Percentiles rank a stretch among this genome's conserved stretches.
Evolutionary conservation across 2,888 invertebrate genomes (phyloP).

Genomic region (Sesia bembeciformis): DNA sequence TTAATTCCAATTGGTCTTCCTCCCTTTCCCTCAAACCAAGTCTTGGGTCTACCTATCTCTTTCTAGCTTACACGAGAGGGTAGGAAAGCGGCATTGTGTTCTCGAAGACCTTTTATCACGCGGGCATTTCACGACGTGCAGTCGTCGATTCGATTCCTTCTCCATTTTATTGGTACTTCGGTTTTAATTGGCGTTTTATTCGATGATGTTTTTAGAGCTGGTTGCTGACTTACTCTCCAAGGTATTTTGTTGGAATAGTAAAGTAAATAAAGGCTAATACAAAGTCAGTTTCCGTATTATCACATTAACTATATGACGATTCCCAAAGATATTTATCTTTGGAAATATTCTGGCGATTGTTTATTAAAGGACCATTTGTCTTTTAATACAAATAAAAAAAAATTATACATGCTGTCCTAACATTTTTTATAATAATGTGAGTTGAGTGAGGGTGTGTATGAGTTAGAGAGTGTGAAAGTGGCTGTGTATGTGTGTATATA

Average conservation of each 20-base stretch:
- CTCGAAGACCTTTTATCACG: constrained; percentile 71
- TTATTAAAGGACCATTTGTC: too few species aligned
- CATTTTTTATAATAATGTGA: too few species aligned
- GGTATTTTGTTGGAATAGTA: background rate
- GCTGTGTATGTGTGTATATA: too few species aligned
- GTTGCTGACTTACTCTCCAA: background rate
- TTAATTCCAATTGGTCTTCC: constrained; percentile 79
- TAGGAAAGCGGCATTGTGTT: constrained; percentile 65
- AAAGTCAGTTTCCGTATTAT: too few species aligned
- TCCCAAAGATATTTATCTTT: too few species aligned
- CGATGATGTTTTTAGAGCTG: background rate
- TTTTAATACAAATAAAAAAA: too few species aligned
- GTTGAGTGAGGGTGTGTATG: too few species aligned
- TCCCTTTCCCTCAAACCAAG: constrained; percentile 48
- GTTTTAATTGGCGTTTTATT: constrained; percentile 59
- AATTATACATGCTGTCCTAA: too few species aligned
- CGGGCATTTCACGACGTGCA: constrained; percentile 58
- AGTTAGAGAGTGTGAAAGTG: too few species aligned
- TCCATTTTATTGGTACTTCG: constrained; percentile 65
- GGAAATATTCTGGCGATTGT: too few species aligned
- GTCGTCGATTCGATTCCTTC: constrained; percentile 65
- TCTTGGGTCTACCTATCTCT: constrained; percentile 63
- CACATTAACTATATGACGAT: too few species aligned
- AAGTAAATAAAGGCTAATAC: too few species aligned
- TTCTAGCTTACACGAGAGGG: constrained; percentile 47